phyloP scores from a whole-genome alignment of 2,888 invertebrate species.

The Cheilosia variabilis region DNA sequence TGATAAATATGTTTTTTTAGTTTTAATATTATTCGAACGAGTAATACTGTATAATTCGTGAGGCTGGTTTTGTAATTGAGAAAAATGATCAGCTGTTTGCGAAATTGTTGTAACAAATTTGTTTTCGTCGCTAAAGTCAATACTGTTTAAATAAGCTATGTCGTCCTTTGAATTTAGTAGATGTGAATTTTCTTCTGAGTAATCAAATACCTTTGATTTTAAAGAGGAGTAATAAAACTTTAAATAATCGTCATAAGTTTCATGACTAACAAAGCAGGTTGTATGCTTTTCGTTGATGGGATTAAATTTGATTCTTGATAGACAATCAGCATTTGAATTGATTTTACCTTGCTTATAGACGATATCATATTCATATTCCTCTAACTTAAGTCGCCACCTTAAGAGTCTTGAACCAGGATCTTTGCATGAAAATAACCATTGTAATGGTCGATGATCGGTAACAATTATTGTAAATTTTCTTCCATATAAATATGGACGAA shows the following conservation, averaged over 20 bases:
- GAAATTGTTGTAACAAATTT: background rate
- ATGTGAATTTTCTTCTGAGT: background rate
- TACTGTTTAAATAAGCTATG: conserved; percentile 9
- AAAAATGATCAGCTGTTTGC: too few relatives aligned
- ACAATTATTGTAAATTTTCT: background rate
- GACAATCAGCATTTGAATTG: background rate
- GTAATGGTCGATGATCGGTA: conserved; percentile 1
- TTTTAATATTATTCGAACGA: background rate
- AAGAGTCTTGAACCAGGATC: conserved; percentile 4
- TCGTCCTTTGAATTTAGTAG: background rate
- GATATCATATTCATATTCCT: conserved; percentile 1
- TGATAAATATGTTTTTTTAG: too few relatives aligned
- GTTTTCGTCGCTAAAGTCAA: background rate
- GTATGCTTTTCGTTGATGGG: too few relatives aligned
- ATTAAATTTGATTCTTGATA: too few relatives aligned
- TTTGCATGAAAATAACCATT: conserved; percentile 7
- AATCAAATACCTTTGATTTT: background rate
- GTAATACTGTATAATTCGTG: background rate
- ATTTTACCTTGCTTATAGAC: background rate
- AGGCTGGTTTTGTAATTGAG: background rate
- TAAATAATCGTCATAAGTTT: too few relatives aligned
- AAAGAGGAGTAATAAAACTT: too few relatives aligned
- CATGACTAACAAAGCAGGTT: too few relatives aligned
- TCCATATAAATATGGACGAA: background rate
- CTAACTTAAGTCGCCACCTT: background rate